Percentiles rank a stretch among this genome's conserved stretches.
These are phyloP conservation scores for Latrodectus geometricus DNA, from an alignment of 1,140 invertebrate genomes.

Conservation along the genomic window DNA sequence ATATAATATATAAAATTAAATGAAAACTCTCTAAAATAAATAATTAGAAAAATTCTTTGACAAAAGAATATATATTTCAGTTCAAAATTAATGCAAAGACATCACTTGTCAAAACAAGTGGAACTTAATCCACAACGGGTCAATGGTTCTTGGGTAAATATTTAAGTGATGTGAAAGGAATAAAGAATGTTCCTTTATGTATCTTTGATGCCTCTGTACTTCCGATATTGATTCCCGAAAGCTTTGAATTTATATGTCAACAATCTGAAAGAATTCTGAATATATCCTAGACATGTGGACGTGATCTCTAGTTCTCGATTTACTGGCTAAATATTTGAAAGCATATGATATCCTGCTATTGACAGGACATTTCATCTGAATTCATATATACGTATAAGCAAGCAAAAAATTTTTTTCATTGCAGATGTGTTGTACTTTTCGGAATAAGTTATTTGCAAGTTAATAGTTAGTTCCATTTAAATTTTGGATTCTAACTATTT, in stretches of 20 bases:
- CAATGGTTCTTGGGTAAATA: constrained; percentile 44
- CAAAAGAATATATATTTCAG: not conserved
- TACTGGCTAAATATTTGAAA: constrained; percentile 19
- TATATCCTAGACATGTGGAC: constrained; percentile 1
- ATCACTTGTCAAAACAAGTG: constrained; percentile 41
- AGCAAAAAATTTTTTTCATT: too few species aligned
- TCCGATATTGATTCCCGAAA: not conserved
- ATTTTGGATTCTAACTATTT: too few species aligned
- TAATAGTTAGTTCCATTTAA: too few species aligned
- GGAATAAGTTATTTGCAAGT: too few species aligned
- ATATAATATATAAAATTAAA: not conserved
- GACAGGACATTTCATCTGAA: not conserved
- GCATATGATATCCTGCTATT: not conserved
- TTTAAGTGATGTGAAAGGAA: constrained; percentile 44
- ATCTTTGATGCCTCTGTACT: not conserved
- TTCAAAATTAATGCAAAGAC: constrained; percentile 24
- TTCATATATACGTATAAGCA: too few species aligned
- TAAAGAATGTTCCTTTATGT: constrained; percentile 13
- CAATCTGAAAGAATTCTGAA: constrained; percentile 11
- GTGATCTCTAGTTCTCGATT: constrained; percentile 8
- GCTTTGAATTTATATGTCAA: constrained; percentile 39
- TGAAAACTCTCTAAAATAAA: not conserved
- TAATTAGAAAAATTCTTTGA: too few species aligned
- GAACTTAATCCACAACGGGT: constrained; percentile 24
- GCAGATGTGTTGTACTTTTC: too few species aligned